A percentile compares a stretch with the other conserved stretches of the same genome.
Conservation (phyloP, 2,888 invertebrate species). For the Barypeithes pellucidus region DNA sequence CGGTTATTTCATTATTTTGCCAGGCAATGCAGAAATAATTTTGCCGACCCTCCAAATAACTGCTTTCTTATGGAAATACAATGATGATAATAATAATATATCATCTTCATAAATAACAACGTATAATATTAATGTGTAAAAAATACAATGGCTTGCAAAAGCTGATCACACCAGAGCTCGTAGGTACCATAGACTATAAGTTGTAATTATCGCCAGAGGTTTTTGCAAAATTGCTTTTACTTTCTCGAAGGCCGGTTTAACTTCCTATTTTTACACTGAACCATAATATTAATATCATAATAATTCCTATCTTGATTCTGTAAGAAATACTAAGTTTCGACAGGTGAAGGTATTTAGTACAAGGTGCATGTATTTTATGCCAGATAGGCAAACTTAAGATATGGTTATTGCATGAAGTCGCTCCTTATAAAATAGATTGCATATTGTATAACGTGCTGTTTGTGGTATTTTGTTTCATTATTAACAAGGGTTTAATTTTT, state of each 20-base stretch:
- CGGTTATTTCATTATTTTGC: no score
- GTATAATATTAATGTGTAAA: no score
- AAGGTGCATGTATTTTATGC: constrained; percentile 29
- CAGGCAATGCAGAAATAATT: no score
- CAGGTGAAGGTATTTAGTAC: constrained; percentile 36
- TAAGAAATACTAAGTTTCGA: constrained; percentile 11
- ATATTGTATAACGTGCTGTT: background rate
- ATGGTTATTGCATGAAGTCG: constrained; percentile 1
- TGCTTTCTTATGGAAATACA: no score
- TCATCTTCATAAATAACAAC: no score
- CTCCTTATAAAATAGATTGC: background rate
- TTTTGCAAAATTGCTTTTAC: constrained; percentile 29
- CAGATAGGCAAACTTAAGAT: constrained; percentile 6
- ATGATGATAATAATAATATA: no score
- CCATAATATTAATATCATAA: constrained; percentile 14
- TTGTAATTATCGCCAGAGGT: background rate
- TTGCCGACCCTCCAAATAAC: no score
- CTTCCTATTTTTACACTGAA: constrained; percentile 35
- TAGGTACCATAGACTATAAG: background rate
- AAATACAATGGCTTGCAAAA: no score
- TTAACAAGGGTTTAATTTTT: background rate
- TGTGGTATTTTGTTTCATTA: background rate
- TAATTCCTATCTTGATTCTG: constrained; percentile 19
- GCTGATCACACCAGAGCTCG: no score
- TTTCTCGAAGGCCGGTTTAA: constrained; percentile 28